phyloP scores from a whole-genome alignment of 2,888 invertebrate species.

The Cephus rjabovi region DNA sequence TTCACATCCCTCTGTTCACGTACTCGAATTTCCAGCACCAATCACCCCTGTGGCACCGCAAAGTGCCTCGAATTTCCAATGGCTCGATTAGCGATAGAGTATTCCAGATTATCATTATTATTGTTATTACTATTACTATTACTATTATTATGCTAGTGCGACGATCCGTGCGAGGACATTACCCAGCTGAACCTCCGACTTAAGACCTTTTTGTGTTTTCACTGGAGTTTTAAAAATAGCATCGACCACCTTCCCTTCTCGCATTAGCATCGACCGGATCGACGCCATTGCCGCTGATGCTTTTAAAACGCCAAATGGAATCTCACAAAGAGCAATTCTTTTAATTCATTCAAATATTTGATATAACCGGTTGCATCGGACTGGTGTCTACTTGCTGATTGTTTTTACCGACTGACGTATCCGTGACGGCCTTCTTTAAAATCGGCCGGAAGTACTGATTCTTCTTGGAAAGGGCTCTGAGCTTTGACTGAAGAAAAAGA shows the following conservation, averaged over 20 bases:
- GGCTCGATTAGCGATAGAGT: neutral
- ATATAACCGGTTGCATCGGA: neutral
- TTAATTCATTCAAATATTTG: neutral
- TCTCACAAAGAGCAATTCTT: neutral
- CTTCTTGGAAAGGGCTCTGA: neutral
- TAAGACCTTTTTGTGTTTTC: neutral
- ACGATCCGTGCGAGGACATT: neutral
- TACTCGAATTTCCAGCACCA: neutral
- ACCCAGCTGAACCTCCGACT: neutral
- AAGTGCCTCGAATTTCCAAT: neutral
- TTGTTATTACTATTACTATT: neutral
- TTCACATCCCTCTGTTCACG: neutral
- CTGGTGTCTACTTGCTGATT: neutral
- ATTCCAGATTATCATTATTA: neutral
- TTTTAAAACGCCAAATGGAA: neutral
- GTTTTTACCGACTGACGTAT: neutral
- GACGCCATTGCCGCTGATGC: neutral
- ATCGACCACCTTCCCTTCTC: neutral
- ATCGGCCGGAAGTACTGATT: neutral
- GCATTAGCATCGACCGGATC: neutral
- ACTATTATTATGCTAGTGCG: neutral
- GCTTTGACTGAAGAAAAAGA: no score
- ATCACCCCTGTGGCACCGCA: neutral
- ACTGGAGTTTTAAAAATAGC: neutral
- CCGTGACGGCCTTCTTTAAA: neutral